These are phyloP conservation scores for Trogon surrucura DNA, from an alignment of 2,113 vertebrate genomes.

Conservation along the genomic window DNA sequence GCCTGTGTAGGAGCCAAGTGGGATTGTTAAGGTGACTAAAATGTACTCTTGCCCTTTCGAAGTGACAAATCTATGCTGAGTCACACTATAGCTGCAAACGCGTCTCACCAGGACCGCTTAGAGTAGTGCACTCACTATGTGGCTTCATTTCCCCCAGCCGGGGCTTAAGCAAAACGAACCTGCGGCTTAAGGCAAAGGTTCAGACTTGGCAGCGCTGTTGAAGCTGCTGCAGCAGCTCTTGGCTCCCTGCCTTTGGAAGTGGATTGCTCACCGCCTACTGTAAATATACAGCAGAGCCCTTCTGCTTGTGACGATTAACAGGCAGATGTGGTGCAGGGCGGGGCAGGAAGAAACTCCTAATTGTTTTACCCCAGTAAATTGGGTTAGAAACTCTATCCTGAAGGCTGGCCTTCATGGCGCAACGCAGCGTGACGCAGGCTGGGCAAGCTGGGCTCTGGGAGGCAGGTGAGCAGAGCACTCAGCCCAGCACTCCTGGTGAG, in stretches of 20 bases:
- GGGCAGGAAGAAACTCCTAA: neutral
- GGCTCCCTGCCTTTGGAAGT: neutral
- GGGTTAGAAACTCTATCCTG: neutral
- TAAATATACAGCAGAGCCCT: neutral
- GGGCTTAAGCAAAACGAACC: neutral
- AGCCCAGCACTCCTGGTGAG: neutral
- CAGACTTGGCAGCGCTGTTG: neutral
- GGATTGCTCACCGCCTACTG: neutral
- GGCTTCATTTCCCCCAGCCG: neutral
- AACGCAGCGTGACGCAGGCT: neutral
- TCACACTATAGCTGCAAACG: neutral
- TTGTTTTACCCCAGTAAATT: neutral
- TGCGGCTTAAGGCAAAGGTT: neutral
- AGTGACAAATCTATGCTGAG: neutral
- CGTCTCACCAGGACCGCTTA: neutral
- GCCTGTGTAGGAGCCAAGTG: neutral
- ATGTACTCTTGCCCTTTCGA: neutral
- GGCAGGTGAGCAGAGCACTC: neutral
- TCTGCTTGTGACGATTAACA: neutral
- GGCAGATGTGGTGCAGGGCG: neutral
- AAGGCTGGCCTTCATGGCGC: neutral
- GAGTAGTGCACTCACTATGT: neutral
- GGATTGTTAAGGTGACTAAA: neutral
- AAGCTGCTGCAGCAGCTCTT: neutral
- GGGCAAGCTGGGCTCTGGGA: neutral